Base-by-base conservation (phyloP, 2,888 invertebrate species). In the Spodoptera picta region DNA sequence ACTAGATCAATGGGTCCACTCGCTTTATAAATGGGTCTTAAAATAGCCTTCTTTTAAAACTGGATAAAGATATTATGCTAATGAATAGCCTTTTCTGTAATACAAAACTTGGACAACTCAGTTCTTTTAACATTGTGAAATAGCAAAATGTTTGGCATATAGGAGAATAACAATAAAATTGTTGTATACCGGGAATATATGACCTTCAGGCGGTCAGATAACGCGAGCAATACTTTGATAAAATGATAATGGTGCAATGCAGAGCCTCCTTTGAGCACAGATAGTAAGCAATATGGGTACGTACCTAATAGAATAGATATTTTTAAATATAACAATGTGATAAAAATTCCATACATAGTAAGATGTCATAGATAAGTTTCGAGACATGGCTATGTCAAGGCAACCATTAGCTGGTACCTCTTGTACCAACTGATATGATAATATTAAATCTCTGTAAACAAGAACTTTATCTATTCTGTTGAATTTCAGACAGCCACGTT, bases 141-240 rank as follows among this genome's bases (percentile, higher is more conserved):
- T 70, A 62, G 65, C 60, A 61, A 71, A 27, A 27, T 27, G 27
- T 27, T 27, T 27, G 27, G 27, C 27, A 77, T 66, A 73, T 73
- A 63, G 56, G 62, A 72, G 69, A 62, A 63, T 74, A 72, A 58
- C 60, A 66, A 65, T 75, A 77, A 75, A 75, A 81, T 54, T 23
- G 23, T 80, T 81, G 73, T 66, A 80, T 60, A 70, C 60, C 75
- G 66, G 75, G 76, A 77, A 66, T 63, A 65, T 65, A 65, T 83
- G 89, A 88, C 90, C 90, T 90, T 90, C 88, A 84, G 69, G 77
- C 73, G 67, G 72, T 60, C 45, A 84, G 88, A 90, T 90, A 90
- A 85, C 83, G 65, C 63, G 75, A 70, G 80, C 77, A 80, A 80
- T 74, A 83, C 82, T 69, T 82, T 88, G 91, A 90, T 90, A 90